A percentile compares a stretch with the other conserved stretches of the same genome.
Conservation (phyloP, 2,113 vertebrate species). For the Spermophilus dauricus region DNA sequence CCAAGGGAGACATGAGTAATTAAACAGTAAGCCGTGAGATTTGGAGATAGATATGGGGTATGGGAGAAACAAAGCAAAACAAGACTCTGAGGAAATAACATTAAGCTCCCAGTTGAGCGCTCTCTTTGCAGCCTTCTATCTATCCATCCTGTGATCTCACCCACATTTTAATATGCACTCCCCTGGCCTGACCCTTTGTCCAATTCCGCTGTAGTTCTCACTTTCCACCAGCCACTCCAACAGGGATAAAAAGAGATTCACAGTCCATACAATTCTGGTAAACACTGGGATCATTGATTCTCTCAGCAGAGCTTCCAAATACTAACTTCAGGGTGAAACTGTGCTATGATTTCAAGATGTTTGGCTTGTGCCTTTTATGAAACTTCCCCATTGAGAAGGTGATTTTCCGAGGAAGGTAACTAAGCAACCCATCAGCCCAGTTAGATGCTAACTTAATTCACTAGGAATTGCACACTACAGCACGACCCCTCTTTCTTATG, state of each 20-base stretch:
- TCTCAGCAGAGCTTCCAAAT: neutral
- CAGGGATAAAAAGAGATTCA: neutral
- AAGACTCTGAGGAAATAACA: neutral
- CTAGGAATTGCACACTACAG: neutral
- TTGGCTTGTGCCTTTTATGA: neutral
- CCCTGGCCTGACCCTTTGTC: neutral
- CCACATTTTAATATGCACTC: neutral
- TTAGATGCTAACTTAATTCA: neutral
- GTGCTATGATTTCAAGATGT: neutral
- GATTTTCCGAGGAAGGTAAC: neutral
- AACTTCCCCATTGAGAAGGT: neutral
- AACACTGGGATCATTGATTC: neutral
- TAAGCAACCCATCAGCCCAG: neutral
- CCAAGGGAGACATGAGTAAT: neutral
- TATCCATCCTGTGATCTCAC: neutral
- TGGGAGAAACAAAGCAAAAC: neutral
- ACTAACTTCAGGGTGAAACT: neutral
- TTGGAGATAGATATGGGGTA: neutral
- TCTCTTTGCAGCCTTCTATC: neutral
- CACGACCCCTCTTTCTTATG: too few species aligned
- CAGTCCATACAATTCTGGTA: neutral
- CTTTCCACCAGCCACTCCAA: neutral
- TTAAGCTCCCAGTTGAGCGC: accelerated
- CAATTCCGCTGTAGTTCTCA: neutral
- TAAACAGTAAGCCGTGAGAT: neutral